phyloP scores from a whole-genome alignment of 2,888 invertebrate species.

The Malacosoma neustria region DNA sequence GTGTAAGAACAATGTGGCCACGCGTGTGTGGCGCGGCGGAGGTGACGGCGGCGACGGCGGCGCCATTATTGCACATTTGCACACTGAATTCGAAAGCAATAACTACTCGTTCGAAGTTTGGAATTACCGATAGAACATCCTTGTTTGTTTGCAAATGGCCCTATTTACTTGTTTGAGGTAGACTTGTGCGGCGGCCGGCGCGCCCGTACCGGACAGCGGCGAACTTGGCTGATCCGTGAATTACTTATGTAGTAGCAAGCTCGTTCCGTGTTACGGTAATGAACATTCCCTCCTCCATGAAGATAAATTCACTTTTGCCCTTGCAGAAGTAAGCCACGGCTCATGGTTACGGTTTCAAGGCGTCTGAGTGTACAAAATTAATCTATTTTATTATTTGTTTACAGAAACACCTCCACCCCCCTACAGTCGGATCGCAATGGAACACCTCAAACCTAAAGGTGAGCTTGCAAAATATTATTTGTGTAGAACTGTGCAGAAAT shows the following conservation, averaged over 20 bases:
- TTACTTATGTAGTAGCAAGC: too few species aligned
- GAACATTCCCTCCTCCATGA: too few species aligned
- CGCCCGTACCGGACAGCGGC: too few species aligned
- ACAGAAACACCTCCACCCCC: slow-evolving; percentile 90
- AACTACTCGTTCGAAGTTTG: slow-evolving; percentile 48
- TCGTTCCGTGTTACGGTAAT: too few species aligned
- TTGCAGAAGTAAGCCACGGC: too few species aligned
- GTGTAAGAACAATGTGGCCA: slow-evolving; percentile 51
- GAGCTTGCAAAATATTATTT: slow-evolving; percentile 35
- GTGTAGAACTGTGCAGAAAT: too few species aligned
- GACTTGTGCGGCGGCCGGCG: neutral
- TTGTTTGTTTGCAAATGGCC: slow-evolving; percentile 14
- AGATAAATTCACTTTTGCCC: too few species aligned
- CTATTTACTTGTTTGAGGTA: neutral
- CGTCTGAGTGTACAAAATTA: too few species aligned
- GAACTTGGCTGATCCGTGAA: too few species aligned
- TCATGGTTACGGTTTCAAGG: too few species aligned
- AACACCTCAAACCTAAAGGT: slow-evolving; percentile 87
- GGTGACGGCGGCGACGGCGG: too few species aligned
- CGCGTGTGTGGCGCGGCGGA: too few species aligned
- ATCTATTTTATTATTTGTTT: slow-evolving; percentile 53
- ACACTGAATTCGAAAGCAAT: slow-evolving; percentile 55
- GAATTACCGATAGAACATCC: slow-evolving; percentile 44
- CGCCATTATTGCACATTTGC: slow-evolving; percentile 40
- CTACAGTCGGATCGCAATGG: slow-evolving; percentile 84